Evolutionary conservation across 2,888 invertebrate genomes (phyloP), one percentile per base, ranked within the genome.

Genomic region (Lithophane semibrunnea): DNA sequence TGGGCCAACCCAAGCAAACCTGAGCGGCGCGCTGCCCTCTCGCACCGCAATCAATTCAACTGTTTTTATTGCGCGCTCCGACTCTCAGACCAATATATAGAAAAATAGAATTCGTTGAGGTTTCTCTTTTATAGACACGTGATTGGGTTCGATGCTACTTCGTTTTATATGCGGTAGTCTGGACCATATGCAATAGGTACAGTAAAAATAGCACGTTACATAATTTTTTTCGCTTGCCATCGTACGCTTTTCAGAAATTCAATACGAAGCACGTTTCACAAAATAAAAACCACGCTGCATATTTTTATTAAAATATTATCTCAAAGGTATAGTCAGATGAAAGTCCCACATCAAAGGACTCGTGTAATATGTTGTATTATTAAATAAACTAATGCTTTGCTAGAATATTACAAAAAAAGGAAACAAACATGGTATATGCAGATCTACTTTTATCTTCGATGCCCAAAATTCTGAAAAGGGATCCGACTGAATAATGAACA

Each of bases 401-500:
- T 61, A 80, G 44, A 78, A 76, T 73, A 75, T 77, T 77, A 80
- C 61, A 64, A 42, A 66, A 80, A 77, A 44, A 74, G 63, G 58
- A 79, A 79, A 81, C 69, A 84, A 80, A 82, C 80, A 80, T 80
- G 82, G 70, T 64, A 68, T 75, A 80, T 72, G 82, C 61, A 76
- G 64, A 82, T 83, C 82, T 88, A 89, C 89, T 92, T 92, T 89
- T 92, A 92, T 92, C 89, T 89, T 88, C 88, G 86, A 87, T 88
- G 86, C 82, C 88, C 87, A 88, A 92, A 92, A 93, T 91, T 91
- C 91, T 88, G 89, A 92, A 94, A 95, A 93, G 91, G 93, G 94
- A 91, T 92, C 87, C 86, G 80, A 82, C 90, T 95, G 93, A 95
- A 95, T 96, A 96, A 95, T 95, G 91, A 93, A 94, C 91, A 93